Conservation (phyloP, 1,140 invertebrate species). For the Diabrotica virgifera region DNA sequence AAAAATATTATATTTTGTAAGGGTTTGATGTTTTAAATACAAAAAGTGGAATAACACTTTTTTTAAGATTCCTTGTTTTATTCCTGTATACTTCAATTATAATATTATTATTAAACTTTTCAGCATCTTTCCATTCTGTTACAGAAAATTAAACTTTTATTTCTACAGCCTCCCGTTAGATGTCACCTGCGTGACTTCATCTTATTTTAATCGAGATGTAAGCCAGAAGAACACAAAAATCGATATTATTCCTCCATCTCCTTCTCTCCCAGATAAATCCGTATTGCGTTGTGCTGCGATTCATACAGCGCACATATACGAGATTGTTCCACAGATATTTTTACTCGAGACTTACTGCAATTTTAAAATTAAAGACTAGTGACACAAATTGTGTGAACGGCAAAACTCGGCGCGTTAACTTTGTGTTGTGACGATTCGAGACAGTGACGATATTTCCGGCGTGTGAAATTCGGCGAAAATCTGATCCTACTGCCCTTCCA, state of each 20-base stretch:
- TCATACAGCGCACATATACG: conserved; percentile 24
- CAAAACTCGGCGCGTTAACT: not conserved
- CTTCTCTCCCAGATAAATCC: conserved; percentile 10
- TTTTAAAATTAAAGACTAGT: not conserved
- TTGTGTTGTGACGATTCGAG: conserved; percentile 16
- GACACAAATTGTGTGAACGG: conserved; percentile 14
- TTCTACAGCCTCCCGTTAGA: conserved; percentile 23
- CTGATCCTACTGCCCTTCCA: too few species aligned
- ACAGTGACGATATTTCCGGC: conserved; percentile 5
- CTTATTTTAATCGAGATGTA: conserved; percentile 19
- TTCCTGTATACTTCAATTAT: too few species aligned
- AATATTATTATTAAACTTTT: too few species aligned
- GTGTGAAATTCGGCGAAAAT: not conserved
- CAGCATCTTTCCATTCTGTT: not conserved
- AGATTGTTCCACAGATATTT: conserved; percentile 24
- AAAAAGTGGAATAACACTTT: too few species aligned
- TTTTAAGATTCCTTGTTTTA: too few species aligned
- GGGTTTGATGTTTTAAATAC: too few species aligned
- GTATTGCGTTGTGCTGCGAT: conserved; percentile 13
- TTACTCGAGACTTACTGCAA: conserved; percentile 13
- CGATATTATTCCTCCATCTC: conserved; percentile 23
- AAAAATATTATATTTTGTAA: too few species aligned
- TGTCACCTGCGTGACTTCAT: conserved; percentile 21
- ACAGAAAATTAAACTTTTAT: conserved; percentile 6
- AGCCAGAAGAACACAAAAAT: conserved; percentile 27